Evolutionary conservation across 2,113 vertebrate genomes (phyloP), one percentile per base, ranked within the genome.

Genomic region (Setophaga kirtlandii): DNA sequence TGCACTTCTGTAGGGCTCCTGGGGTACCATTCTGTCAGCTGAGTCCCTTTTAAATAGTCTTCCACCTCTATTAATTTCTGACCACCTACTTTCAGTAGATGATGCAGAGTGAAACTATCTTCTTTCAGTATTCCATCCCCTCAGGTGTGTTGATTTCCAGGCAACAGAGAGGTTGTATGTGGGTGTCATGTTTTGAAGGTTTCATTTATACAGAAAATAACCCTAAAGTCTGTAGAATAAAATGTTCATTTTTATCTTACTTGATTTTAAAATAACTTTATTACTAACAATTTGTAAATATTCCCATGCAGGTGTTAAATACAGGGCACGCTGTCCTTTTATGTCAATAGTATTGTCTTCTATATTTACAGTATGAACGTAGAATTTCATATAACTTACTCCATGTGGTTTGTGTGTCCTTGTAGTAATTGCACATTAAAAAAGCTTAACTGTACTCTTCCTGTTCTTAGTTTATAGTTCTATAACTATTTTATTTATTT

Each of bases 71-170:
- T 41, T 69, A 78, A 80, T 50, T 44, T 27, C 62, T 82, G 69
- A 53, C 50, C 65, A 83, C 87, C 33, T 94, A 87, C 47, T 92
- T 31, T 55, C 69, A 93, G 62, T 31, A 88, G 90, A 33, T 94
- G 87, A 94, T 91, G 42, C 44, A 95, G 33, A 96, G 46, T 94
- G 95, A 97, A 96, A 94, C 87, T 92, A 52, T 6, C 44, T 94
- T 50, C 94, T 97, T 97, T 97, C 96, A 95, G 22, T 82, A 95
- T 95, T 82, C 60, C 49, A 73, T 77, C 64, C 75, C 37, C 93
- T 83, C 93, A 87, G 63, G 77, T 91, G 44, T 79, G 70, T 25
- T 77, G 58, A 95, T 94, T 97, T 97, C 96, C 91, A 94, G 93
- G 91, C 37, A 94, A 58, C 27, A 56, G 42, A 63, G 58, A 53